These are phyloP conservation scores for Bubo bubo DNA, from an alignment of 2,113 vertebrate species.

Conservation along the genomic window DNA sequence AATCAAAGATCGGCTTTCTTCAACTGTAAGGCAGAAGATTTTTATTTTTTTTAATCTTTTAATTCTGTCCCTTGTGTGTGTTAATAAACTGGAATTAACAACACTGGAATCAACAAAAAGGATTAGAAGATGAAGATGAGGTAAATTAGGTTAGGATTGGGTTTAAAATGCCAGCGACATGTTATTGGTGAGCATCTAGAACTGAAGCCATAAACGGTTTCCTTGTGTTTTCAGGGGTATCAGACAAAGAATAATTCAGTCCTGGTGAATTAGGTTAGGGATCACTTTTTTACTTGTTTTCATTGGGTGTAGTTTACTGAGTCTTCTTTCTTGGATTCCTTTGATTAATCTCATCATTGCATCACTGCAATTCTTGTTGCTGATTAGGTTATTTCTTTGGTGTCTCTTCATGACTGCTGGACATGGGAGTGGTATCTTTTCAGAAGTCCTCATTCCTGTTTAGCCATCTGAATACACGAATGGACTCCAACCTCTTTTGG, in stretches of 20 bases:
- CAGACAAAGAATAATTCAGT: background rate
- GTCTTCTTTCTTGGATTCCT: background rate
- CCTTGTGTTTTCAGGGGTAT: background rate
- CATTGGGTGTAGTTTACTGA: background rate
- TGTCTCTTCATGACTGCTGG: background rate
- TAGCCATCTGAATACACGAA: background rate
- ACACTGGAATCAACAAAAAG: background rate
- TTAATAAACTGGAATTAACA: background rate
- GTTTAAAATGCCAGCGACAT: background rate
- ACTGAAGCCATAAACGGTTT: background rate
- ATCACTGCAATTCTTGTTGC: background rate
- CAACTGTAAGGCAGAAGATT: background rate
- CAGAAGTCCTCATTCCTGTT: background rate
- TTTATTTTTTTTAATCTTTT: background rate
- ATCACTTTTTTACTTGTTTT: background rate
- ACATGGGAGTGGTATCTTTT: background rate
- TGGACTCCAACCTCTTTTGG: background rate
- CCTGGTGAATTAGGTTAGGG: background rate
- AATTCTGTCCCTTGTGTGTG: background rate
- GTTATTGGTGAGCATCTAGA: background rate
- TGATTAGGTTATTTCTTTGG: background rate
- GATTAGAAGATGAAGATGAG: background rate
- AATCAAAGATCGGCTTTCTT: background rate
- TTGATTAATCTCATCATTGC: background rate
- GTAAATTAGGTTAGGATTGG: background rate